Base-by-base conservation (phyloP, 2,113 vertebrate genomes). In the Phaetusa simplex region DNA sequence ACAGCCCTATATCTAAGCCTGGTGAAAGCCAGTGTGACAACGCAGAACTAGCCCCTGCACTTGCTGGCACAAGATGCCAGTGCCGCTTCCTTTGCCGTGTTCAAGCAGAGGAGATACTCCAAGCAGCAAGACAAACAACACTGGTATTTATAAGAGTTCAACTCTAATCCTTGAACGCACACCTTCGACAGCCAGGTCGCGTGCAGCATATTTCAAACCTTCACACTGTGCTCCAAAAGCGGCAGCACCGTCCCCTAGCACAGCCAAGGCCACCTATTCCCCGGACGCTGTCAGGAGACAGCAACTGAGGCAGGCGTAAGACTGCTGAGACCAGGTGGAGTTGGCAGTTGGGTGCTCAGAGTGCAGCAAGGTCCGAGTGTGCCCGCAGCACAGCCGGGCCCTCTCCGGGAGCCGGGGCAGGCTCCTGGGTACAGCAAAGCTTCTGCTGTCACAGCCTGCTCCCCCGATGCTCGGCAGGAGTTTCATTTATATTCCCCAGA, bases 391-490 rank as follows among this genome's bases (percentile, higher is more conserved):
- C 2, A 5, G 6, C 40, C 18, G 10, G 14, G 34, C 36, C 32
- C 12, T 14, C 38, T 11, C 4, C 0, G 2, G 42, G 22, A 67
- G 40, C 38, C 0, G 0, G 47, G 36, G 5, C 12, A 17, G 38
- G n/a, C 36, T 66, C 34, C 21, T 1, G 1, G 32, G 21, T 23
- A 8, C 40, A 72, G 70, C 40, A 58, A 27, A 47, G 34, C 36
- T 42, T 4, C 43, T 14, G 52, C 40, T 22, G 30, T 8, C 27
- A 3, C 24, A 14, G n/a, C 20, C 30, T 1, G 19, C 52, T 50
- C 20, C 70, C 55, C 49, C 0, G 3, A 0, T 0, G 0, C 26
- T 66, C 3, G 0, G 23, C 65, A 49, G 67, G 17, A 30, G 3
- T 55, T 55, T 16, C 34, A 26, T 61, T 45, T 59, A 4, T 62